Evolutionary conservation across 2,888 invertebrate genomes (phyloP), one percentile per base, ranked within the genome.

Genomic region (Caradrina kadenii): DNA sequence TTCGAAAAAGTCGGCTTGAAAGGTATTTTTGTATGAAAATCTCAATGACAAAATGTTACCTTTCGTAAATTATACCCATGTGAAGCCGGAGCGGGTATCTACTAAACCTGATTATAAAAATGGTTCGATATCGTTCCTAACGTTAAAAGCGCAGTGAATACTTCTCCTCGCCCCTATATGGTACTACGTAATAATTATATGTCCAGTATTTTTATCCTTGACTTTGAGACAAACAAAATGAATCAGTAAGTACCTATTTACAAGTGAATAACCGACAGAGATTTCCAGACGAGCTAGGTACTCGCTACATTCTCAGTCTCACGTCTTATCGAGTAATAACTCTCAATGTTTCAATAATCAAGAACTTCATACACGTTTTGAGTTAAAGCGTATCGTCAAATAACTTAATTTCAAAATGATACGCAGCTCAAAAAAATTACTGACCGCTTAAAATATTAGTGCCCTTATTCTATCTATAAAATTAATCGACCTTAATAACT

Each of bases 191-290:
- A 56, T 70, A 42, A 70, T 60, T 48, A 60, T 7, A 3, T 11
- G 0, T 26, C 26, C 42, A 59, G 45, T 49, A 49, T 17, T 39
- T 39, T 39, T 39, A 70, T 49, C 62, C 62, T 76, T 76, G 58
- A 76, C 76, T 73, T 76, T 81, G 79, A 73, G 76, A 84, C 82
- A 84, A 86, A 83, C 73, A 76, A 48, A 76, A 75, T 85, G 76
- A 87, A 79, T 87, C 83, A 85, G 39, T 39, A 50, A 61, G 52
- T 69, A 39, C n/a, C 49, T 15, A 45, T 19, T 45, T 26, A 45
- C 50, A 65, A 55, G 68, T 67, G 31, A 69, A 73, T 66, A 69
- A 71, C 61, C 45, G 39, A 39, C 39, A 53, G 61, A 60, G 42
- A 52, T 48, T 56, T 26, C 31, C 42, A 69, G 59, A 60, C 63